Percentiles rank a stretch among this genome's conserved stretches.
phyloP scores from a whole-genome alignment of 2,113 vertebrate species.

The Orthonyx spaldingii region DNA sequence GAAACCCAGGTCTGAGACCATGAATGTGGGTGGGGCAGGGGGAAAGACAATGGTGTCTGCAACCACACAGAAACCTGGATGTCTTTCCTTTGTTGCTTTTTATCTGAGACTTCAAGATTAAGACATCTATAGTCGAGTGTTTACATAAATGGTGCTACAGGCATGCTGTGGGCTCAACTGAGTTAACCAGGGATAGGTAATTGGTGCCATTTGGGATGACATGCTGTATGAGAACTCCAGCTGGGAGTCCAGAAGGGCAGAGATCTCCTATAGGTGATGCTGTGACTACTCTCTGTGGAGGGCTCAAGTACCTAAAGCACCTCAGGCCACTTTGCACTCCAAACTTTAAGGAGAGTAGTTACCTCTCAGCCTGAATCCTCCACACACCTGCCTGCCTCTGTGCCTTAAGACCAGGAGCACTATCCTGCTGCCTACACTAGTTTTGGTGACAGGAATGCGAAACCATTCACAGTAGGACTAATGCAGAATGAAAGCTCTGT shows the following conservation, averaged over 20 bases:
- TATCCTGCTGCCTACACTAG: neutral
- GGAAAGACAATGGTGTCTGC: neutral
- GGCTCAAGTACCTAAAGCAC: neutral
- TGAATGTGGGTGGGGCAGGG: accelerated
- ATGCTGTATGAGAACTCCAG: neutral
- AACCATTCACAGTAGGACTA: neutral
- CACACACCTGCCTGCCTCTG: neutral
- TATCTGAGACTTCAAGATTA: neutral
- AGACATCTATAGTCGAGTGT: neutral
- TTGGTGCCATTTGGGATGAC: neutral
- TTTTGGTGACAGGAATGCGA: neutral
- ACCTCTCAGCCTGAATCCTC: neutral
- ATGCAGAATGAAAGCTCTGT: neutral
- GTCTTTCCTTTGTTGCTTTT: neutral
- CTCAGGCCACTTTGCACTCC: neutral
- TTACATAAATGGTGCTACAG: neutral
- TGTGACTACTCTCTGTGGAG: neutral
- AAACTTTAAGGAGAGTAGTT: neutral
- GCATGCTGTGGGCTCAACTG: neutral
- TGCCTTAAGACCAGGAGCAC: neutral
- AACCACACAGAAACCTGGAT: neutral
- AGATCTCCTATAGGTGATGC: neutral
- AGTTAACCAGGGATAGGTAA: neutral
- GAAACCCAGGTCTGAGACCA: neutral
- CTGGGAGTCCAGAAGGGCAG: neutral